phyloP scores from a whole-genome alignment of 2,113 vertebrate genomes.

The Coptodon rendalli region DNA sequence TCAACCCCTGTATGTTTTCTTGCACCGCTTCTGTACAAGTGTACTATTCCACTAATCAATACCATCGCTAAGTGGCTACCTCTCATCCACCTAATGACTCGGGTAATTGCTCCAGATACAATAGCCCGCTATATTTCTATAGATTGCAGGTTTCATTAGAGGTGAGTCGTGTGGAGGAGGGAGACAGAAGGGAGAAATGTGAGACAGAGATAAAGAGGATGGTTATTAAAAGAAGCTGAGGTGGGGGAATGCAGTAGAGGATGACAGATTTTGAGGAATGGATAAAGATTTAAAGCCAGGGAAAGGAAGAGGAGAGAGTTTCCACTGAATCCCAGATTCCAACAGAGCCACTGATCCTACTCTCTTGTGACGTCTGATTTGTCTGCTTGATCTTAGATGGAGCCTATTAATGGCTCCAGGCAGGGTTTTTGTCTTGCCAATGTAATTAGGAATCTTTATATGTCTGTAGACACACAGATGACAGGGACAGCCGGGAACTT shows the following conservation, averaged over 20 bases:
- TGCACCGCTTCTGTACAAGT: neutral
- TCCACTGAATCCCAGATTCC: conserved; percentile 3
- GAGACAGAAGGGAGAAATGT: neutral
- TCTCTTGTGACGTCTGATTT: conserved; percentile 3
- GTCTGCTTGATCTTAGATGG: neutral
- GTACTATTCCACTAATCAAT: conserved; percentile 16
- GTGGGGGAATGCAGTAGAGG: conserved; percentile 17
- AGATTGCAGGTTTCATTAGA: conserved; percentile 30
- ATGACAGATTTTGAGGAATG: conserved; percentile 43
- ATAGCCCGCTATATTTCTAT: neutral
- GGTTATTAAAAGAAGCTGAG: conserved; percentile 41
- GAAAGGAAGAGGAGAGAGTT: neutral
- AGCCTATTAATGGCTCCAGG: neutral
- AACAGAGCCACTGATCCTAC: conserved; percentile 8
- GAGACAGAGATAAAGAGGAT: conserved; percentile 40
- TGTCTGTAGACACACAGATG: neutral
- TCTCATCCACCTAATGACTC: neutral
- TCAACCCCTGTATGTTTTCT: neutral
- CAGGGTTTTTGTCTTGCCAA: neutral
- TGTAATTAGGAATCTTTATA: neutral
- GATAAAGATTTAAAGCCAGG: conserved; percentile 29
- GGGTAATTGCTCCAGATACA: conserved; percentile 28
- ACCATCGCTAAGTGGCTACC: neutral
- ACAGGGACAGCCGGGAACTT: neutral
- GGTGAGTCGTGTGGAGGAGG: neutral